phyloP scores from a whole-genome alignment of 2,113 vertebrate species.

The Dendrocopos noguchii region DNA sequence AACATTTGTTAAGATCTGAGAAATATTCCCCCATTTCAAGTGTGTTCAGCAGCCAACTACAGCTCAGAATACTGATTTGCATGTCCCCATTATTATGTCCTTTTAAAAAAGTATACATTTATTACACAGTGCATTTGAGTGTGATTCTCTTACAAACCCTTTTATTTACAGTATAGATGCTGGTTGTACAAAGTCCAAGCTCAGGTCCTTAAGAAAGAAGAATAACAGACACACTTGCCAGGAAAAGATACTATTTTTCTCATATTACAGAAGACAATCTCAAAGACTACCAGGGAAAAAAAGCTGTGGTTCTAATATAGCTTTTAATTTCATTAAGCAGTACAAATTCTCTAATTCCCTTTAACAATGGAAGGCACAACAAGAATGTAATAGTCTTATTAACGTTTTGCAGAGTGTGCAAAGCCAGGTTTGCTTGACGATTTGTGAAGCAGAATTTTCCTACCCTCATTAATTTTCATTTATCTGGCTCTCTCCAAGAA shows the following conservation, averaged over 20 bases:
- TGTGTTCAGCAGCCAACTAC: neutral
- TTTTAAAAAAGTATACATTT: neutral
- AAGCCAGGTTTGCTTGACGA: constrained; percentile 23
- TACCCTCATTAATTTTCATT: constrained; percentile 53
- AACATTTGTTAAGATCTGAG: neutral
- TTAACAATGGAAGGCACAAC: constrained; percentile 30
- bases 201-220: neutral
- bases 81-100: neutral
- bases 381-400: neutral
- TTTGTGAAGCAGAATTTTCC: constrained; percentile 23
- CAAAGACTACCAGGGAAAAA: neutral
- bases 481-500: constrained; percentile 36
- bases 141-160: neutral
- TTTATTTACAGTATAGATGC: neutral
- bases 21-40: neutral
- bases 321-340: neutral
- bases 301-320: neutral
- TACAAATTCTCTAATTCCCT: neutral
- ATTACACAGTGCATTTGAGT: neutral
- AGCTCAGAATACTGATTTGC: neutral
- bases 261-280: neutral
- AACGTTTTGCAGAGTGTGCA: neutral
- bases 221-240: neutral
- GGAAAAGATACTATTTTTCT: neutral
- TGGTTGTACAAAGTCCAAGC: neutral